Conservation (phyloP, 2,888 invertebrate genomes). For the Encarsia formosa region DNA sequence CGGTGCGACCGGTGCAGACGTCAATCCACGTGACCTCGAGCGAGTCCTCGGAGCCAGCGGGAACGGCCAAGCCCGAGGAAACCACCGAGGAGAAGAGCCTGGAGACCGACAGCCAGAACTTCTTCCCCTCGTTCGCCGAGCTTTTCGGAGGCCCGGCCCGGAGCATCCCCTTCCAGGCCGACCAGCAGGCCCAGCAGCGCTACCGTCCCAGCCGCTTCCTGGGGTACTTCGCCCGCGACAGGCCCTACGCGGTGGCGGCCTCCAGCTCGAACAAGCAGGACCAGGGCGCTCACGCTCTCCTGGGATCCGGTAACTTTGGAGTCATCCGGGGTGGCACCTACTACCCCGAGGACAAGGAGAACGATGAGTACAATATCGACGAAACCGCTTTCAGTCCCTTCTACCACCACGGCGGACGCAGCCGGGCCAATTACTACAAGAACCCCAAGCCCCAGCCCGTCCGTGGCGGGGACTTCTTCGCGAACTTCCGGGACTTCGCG, state of each 20-base stretch:
- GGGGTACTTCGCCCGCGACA: conserved; percentile 47
- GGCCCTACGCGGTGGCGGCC: conserved; percentile 39
- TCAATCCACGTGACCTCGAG: conserved; percentile 28
- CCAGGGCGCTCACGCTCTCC: conserved; percentile 61
- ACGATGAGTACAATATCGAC: conserved; percentile 60
- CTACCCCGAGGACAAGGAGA: conserved; percentile 64
- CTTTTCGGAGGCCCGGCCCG: conserved; percentile 59
- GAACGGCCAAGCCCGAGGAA: conserved; percentile 10
- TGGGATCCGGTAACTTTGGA: conserved; percentile 55
- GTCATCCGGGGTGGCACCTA: conserved; percentile 84
- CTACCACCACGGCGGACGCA: conserved; percentile 67
- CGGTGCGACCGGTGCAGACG: conserved; percentile 29
- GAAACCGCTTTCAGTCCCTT: conserved; percentile 60
- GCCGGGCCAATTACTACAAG: conserved; percentile 63
- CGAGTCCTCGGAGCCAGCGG: conserved; percentile 7
- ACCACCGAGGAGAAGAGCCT: conserved; percentile 49
- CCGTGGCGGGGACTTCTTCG: conserved; percentile 71
- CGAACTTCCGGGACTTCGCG: conserved; percentile 85
- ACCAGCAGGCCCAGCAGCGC: conserved; percentile 42
- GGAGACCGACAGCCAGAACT: conserved; percentile 64
- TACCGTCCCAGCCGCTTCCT: conserved; percentile 47
- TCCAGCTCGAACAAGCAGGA: conserved; percentile 45
- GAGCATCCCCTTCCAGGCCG: conserved; percentile 55
- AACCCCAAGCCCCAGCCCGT: conserved; percentile 74
- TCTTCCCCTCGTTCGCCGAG: conserved; percentile 74